phyloP scores from a whole-genome alignment of 2,797 vertebrate species.

The Pogonophryne albipinna region DNA sequence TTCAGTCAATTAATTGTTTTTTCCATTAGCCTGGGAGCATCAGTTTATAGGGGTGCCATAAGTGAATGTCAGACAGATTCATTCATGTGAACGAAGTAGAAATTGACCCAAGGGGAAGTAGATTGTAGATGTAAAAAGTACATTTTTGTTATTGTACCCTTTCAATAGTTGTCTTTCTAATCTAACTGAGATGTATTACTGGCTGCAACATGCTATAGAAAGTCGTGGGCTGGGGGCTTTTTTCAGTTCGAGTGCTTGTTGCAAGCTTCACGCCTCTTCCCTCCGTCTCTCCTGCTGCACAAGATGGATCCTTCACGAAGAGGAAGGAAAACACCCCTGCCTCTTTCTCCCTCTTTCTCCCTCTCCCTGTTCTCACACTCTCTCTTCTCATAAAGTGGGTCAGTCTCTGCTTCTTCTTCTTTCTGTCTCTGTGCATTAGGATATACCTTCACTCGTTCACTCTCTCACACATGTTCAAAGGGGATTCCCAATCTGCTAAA shows the following conservation, averaged over 20 bases:
- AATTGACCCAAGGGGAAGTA: too few relatives aligned
- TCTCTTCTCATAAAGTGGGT: constrained; percentile 66
- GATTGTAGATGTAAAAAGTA: too few relatives aligned
- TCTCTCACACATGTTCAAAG: constrained; percentile 55
- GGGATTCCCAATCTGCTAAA: constrained; percentile 66
- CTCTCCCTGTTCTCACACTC: constrained; percentile 22
- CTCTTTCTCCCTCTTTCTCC: constrained; percentile 10
- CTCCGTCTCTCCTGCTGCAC: constrained; percentile 64
- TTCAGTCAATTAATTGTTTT: too few relatives aligned
- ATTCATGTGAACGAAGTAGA: too few relatives aligned
- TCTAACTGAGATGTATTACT: neutral
- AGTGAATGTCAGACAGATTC: too few relatives aligned
- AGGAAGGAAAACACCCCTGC: constrained; percentile 71
- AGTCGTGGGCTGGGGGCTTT: constrained; percentile 26
- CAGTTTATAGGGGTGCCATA: too few relatives aligned
- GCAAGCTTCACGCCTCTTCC: constrained; percentile 36
- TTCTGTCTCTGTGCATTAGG: constrained; percentile 57
- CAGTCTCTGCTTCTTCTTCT: constrained; percentile 52
- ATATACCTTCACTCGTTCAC: constrained; percentile 41
- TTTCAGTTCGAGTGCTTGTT: constrained; percentile 38
- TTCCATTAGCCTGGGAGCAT: too few relatives aligned
- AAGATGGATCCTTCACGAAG: constrained; percentile 77
- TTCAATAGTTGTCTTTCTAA: neutral
- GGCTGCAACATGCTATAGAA: constrained; percentile 3
- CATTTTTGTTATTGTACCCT: too few relatives aligned